Conservation (phyloP, 2,797 vertebrate species). For the Silurus lanzhouensis region DNA sequence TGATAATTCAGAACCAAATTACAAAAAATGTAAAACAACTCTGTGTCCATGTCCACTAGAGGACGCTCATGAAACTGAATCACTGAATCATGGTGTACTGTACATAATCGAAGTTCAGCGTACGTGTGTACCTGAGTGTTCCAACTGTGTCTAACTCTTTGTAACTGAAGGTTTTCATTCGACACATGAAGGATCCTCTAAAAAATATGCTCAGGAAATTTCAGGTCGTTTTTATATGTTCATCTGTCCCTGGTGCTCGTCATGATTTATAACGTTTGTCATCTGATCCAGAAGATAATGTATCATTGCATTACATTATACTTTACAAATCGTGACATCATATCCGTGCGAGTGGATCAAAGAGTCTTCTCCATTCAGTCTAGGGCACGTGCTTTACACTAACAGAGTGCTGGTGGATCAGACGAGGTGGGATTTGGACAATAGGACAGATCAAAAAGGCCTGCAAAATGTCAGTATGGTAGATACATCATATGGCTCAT, state of each 20-base stretch:
- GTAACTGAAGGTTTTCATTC: background rate
- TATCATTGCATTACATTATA: background rate
- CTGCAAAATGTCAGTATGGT: background rate
- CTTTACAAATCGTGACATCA: background rate
- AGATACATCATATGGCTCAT: too few relatives aligned
- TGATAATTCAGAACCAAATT: background rate
- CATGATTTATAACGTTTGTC: too few relatives aligned
- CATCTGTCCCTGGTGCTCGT: background rate
- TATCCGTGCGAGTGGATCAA: background rate
- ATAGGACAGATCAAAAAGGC: background rate
- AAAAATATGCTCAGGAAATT: background rate
- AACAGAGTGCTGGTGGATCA: too few relatives aligned
- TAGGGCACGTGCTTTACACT: background rate
- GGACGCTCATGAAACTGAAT: background rate
- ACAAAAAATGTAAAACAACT: background rate
- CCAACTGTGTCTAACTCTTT: background rate
- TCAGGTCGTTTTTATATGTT: background rate
- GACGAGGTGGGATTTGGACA: background rate
- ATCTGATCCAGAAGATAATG: slow-evolving; percentile 1
- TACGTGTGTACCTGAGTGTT: background rate
- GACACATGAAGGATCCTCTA: background rate
- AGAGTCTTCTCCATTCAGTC: background rate
- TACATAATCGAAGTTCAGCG: too few relatives aligned
- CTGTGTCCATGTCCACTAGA: background rate
- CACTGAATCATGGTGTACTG: background rate